Evolutionary conservation across 2,888 invertebrate genomes (phyloP).

Genomic region (Protonemura montana): DNA sequence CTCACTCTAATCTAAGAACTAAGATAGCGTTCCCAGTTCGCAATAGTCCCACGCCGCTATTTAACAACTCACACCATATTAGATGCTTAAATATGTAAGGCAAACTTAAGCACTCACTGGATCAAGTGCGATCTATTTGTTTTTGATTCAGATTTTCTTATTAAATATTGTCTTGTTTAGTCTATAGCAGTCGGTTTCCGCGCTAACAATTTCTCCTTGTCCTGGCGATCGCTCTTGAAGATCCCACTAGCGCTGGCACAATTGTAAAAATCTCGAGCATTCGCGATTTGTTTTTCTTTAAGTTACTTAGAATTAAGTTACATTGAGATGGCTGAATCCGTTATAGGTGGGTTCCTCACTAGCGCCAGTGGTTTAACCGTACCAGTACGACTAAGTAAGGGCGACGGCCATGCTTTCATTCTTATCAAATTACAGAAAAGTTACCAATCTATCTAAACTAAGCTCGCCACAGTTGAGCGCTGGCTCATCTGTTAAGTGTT

Average conservation of each 20-base stretch:
- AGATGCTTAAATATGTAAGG: neutral
- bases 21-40: neutral
- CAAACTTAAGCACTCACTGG: neutral
- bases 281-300: neutral
- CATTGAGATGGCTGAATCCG: neutral
- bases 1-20: constrained; percentile 2
- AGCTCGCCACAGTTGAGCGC: constrained; percentile 9
- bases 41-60: constrained; percentile 1
- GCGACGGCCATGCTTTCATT: constrained; percentile 28
- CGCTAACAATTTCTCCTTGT: neutral
- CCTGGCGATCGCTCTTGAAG: neutral
- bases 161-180: neutral
- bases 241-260: neutral
- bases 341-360: neutral
- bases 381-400: neutral
- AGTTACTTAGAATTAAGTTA: neutral
- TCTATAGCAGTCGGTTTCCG: too few relatives aligned
- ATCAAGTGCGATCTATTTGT: neutral
- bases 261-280: neutral
- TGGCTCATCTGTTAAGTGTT: constrained; percentile 37
- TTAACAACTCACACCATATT: constrained; percentile 8
- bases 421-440: constrained; percentile 32
- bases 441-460: constrained; percentile 34
- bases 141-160: neutral
- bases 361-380: neutral